phyloP scores from a whole-genome alignment of 2,888 invertebrate species.

The Hydriomena furcata region DNA sequence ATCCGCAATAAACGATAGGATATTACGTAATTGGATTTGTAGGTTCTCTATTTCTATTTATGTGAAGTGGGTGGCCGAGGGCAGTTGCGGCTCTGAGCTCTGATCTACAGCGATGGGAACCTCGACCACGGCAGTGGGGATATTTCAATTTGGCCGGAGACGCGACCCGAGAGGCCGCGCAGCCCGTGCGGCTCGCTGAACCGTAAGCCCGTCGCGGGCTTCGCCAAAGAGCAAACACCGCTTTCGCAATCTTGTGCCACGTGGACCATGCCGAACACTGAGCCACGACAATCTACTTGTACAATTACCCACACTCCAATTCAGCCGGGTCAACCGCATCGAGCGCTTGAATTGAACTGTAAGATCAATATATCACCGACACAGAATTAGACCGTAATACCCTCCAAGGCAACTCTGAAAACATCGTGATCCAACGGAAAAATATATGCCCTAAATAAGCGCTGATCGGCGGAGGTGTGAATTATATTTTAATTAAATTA shows the following conservation, averaged over 20 bases:
- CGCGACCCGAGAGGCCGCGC: conserved; percentile 78
- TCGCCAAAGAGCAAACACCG: conserved; percentile 82
- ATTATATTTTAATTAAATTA: conserved; percentile 47
- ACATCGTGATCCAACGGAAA: no score
- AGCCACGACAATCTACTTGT: conserved; percentile 74
- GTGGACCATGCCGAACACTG: conserved; percentile 77
- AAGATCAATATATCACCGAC: conserved; percentile 33
- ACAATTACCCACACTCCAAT: conserved; percentile 66
- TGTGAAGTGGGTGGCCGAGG: conserved; percentile 41
- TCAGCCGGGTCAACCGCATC: conserved; percentile 22
- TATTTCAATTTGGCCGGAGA: conserved; percentile 82
- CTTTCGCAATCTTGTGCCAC: conserved; percentile 81
- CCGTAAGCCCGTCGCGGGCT: conserved; percentile 78
- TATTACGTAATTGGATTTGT: conserved; percentile 35
- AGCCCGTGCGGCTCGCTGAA: conserved; percentile 78
- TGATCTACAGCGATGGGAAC: conserved; percentile 30
- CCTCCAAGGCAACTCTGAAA: not conserved
- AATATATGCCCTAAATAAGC: not conserved
- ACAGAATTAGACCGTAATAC: conserved; percentile 21
- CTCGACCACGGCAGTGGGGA: conserved; percentile 52
- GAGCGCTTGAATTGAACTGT: conserved; percentile 21
- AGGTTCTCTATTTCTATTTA: no score
- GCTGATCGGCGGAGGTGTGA: conserved; percentile 16
- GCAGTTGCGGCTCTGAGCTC: conserved; percentile 25
- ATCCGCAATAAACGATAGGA: conserved; percentile 20